Conservation (phyloP, 2,797 vertebrate genomes). For the Gambelia wislizenii region DNA sequence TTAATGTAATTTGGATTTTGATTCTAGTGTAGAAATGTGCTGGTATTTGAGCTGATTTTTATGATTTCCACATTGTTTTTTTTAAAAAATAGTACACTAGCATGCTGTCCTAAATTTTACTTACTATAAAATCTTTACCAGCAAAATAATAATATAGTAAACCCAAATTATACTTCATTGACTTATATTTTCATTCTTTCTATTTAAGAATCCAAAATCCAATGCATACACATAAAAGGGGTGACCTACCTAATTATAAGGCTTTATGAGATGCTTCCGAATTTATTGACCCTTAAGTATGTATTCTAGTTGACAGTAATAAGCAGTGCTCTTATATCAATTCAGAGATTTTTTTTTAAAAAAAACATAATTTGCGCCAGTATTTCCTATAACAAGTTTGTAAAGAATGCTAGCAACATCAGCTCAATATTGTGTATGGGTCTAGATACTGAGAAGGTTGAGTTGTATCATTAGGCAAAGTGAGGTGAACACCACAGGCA, state of each 20-base stretch:
- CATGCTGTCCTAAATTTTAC: neutral
- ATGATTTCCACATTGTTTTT: neutral
- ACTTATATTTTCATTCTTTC: neutral
- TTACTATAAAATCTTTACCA: neutral
- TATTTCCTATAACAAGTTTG: too few species aligned
- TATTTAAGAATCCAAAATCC: neutral
- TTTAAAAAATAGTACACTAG: neutral
- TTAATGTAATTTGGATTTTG: neutral
- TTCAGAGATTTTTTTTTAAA: neutral
- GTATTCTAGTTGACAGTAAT: too few species aligned
- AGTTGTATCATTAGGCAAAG: neutral
- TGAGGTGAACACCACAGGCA: neutral
- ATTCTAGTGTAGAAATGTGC: neutral
- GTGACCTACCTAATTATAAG: neutral
- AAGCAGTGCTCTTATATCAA: too few species aligned
- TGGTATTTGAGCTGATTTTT: neutral
- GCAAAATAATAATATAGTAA: constrained; percentile 1
- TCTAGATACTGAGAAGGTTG: neutral
- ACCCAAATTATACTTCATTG: neutral
- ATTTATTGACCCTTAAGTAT: neutral
- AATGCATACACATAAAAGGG: neutral
- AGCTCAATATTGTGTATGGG: neutral
- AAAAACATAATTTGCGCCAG: too few species aligned
- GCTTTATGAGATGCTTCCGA: neutral
- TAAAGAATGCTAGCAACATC: too few species aligned